A percentile compares a stretch with the other conserved stretches of the same genome.
phyloP scores from a whole-genome alignment of 2,888 invertebrate genomes.

The Agapostemon virescens region DNA sequence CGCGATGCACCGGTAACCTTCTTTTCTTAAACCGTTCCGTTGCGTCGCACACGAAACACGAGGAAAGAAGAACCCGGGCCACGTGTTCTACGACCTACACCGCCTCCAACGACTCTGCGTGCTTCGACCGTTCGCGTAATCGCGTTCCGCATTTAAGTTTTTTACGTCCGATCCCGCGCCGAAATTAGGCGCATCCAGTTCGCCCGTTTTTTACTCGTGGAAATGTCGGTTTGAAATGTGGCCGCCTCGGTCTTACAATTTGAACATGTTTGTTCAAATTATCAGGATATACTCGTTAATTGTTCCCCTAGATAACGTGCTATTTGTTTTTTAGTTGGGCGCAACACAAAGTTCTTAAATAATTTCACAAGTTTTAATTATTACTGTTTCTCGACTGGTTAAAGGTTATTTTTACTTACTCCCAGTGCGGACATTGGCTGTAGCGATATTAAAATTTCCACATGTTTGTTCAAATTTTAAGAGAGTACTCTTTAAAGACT shows the following conservation, averaged over 20 bases:
- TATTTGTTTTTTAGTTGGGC: too few relatives aligned
- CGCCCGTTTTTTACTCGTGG: background rate
- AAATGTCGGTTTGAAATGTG: too few relatives aligned
- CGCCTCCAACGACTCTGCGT: background rate
- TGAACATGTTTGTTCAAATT: background rate
- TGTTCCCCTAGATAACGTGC: too few relatives aligned
- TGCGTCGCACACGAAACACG: slow-evolving; percentile 27
- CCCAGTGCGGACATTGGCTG: too few relatives aligned
- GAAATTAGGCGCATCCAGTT: background rate
- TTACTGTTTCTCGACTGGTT: too few relatives aligned
- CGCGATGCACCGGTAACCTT: slow-evolving; percentile 61
- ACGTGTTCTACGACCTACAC: slow-evolving; percentile 49
- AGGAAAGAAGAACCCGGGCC: slow-evolving; percentile 34
- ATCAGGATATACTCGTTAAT: background rate
- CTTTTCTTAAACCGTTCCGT: slow-evolving; percentile 62
- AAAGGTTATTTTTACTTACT: too few relatives aligned
- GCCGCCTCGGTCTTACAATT: background rate
- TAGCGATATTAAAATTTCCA: background rate
- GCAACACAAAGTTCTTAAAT: too few relatives aligned
- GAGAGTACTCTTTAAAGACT: background rate
- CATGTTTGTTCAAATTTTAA: background rate
- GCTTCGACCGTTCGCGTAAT: slow-evolving; percentile 5
- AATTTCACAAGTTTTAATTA: too few relatives aligned
- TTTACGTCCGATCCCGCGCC: background rate
- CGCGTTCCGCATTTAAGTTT: background rate